phyloP scores from a whole-genome alignment of 1,140 invertebrate species.

The Cherax quadricarinatus region DNA sequence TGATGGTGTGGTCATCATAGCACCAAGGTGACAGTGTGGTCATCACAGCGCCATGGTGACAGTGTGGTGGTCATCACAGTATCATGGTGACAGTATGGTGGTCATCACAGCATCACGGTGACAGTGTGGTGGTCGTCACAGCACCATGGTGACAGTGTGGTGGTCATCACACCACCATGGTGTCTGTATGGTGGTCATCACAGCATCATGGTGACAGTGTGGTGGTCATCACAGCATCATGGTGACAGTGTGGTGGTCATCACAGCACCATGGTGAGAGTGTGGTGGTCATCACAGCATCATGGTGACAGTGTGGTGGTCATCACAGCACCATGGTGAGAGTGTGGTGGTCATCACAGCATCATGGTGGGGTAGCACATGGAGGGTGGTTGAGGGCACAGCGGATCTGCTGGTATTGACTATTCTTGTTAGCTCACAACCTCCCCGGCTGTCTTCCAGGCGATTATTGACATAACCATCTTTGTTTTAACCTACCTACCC shows the following conservation, averaged over 20 bases:
- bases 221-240: not conserved
- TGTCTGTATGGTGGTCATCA: too few species aligned
- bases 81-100: too few species aligned
- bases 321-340: not conserved
- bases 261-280: not conserved
- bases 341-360: not conserved
- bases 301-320: not conserved
- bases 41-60: too few species aligned
- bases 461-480: constrained; percentile 1
- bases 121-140: too few species aligned
- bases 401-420: not conserved
- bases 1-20: too few species aligned
- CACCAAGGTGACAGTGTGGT: too few species aligned
- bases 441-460: not conserved
- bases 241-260: not conserved
- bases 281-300: not conserved
- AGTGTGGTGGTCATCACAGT: too few species aligned
- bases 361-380: not conserved
- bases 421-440: constrained; percentile 17
- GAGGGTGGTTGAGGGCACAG: not conserved
- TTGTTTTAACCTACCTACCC: constrained; percentile 3
- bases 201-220: too few species aligned
- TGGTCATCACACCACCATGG: too few species aligned
- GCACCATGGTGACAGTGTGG: too few species aligned
- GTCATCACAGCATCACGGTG: too few species aligned